Evolutionary conservation across 2,888 invertebrate genomes (phyloP).

Genomic region (Eristalis intricaria): DNA sequence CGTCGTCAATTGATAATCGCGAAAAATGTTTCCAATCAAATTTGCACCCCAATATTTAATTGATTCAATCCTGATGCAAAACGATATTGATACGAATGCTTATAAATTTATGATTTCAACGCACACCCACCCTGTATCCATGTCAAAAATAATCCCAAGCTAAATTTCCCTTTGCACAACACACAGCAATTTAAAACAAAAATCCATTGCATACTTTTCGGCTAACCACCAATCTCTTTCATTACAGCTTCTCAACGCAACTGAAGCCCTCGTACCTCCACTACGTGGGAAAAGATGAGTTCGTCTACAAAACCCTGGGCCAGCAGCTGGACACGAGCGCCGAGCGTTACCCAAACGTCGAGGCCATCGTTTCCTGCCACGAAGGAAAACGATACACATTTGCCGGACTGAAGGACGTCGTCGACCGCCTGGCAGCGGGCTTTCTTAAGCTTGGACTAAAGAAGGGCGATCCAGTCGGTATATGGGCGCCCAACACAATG

Average conservation of each 20-base stretch:
- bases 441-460: conserved; percentile 85
- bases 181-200: not conserved
- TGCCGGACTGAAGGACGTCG: conserved; percentile 80
- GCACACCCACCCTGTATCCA: no score
- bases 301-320: conserved; percentile 83
- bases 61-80: no score
- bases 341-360: conserved; percentile 82
- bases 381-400: conserved; percentile 82
- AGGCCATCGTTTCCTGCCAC: conserved; percentile 82
- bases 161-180: not conserved
- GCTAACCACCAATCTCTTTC: not conserved
- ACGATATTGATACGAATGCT: no score
- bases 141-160: not conserved
- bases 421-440: conserved; percentile 86
- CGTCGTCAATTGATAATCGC: no score
- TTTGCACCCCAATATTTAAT: no score
- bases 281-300: conserved; percentile 81
- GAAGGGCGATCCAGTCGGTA: conserved; percentile 87
- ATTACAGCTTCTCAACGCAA: conserved; percentile 31
- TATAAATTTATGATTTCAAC: no score
- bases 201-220: not conserved
- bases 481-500: conserved; percentile 88
- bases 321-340: conserved; percentile 82
- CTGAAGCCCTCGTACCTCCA: conserved; percentile 81
- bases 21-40: no score